These are phyloP conservation scores for Erpobdella octoculata DNA, from an alignment of 2,888 invertebrate species.

Conservation along the genomic window DNA sequence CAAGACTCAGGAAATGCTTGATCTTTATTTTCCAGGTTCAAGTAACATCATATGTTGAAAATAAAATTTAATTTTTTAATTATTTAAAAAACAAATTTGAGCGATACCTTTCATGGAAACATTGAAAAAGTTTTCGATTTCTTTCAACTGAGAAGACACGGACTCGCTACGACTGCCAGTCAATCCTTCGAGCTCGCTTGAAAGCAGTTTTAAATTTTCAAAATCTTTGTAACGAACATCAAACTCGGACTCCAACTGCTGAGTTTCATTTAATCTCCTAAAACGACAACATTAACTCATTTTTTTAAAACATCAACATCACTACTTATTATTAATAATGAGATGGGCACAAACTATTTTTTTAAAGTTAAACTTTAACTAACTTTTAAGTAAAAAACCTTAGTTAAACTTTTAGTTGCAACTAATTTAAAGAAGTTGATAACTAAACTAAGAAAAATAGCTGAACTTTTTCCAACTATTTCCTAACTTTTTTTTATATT, in stretches of 20 bases:
- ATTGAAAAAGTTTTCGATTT: background rate
- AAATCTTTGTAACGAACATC: background rate
- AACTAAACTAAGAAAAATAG: too few relatives aligned
- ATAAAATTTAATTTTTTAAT: too few relatives aligned
- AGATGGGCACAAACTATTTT: background rate
- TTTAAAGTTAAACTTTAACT: background rate
- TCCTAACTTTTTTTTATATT: too few relatives aligned
- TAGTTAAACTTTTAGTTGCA: conserved; percentile 1
- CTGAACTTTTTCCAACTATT: too few relatives aligned
- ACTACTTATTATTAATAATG: background rate
- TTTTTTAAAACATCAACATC: background rate
- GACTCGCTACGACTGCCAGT: background rate
- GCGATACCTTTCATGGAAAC: background rate
- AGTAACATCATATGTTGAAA: too few relatives aligned
- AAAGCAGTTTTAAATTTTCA: background rate
- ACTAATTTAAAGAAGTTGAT: too few relatives aligned
- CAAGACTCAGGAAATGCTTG: too few relatives aligned
- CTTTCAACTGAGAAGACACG: background rate
- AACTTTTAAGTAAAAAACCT: background rate
- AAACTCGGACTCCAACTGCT: background rate
- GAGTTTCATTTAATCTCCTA: background rate
- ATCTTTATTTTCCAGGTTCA: too few relatives aligned
- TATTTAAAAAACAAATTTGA: too few relatives aligned
- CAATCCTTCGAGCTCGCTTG: background rate
- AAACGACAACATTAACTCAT: too few relatives aligned